Percentiles rank a stretch among this genome's conserved stretches.
Conservation (phyloP, 2,797 vertebrate genomes). For the Sebastiscus albofasciatus region DNA sequence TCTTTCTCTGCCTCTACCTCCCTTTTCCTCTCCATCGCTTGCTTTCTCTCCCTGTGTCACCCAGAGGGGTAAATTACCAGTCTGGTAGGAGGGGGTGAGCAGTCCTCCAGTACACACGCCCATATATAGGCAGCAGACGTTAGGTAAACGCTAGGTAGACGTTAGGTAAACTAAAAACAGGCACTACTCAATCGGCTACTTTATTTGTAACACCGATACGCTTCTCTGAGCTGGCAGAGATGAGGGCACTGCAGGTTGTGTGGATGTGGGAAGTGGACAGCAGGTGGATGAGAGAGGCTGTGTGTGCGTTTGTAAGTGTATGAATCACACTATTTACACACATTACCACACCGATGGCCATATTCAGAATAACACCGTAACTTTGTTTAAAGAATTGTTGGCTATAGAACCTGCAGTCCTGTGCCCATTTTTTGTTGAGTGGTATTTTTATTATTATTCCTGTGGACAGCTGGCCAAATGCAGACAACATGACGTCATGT, state of each 20-base stretch:
- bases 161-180: slow-evolving; percentile 83
- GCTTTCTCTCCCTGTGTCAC: slow-evolving; percentile 22
- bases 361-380: slow-evolving; percentile 46
- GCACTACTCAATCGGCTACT: slow-evolving; percentile 73
- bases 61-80: slow-evolving; percentile 56
- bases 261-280: slow-evolving; percentile 50
- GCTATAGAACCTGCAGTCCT: slow-evolving; percentile 17
- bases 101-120: slow-evolving; percentile 43
- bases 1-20: slow-evolving; percentile 9
- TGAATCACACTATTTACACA: slow-evolving; percentile 59
- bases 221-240: slow-evolving; percentile 69
- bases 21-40: slow-evolving; percentile 13
- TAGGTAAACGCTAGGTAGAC: slow-evolving; percentile 86
- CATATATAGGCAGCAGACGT: slow-evolving; percentile 87
- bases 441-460: slow-evolving; percentile 33
- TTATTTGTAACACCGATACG: slow-evolving; percentile 76
- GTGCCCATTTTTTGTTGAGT: slow-evolving; percentile 27
- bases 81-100: slow-evolving; percentile 37
- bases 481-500: slow-evolving; percentile 68
- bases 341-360: slow-evolving; percentile 31
- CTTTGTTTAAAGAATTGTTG: slow-evolving; percentile 37
- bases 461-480: slow-evolving; percentile 32
- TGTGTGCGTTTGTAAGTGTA: slow-evolving; percentile 19
- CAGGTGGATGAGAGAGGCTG: slow-evolving; percentile 57
- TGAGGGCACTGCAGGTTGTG: slow-evolving; percentile 22